Evolutionary conservation across 2,797 vertebrate species (phyloP).

Genomic region (Champsocephalus esox): DNA sequence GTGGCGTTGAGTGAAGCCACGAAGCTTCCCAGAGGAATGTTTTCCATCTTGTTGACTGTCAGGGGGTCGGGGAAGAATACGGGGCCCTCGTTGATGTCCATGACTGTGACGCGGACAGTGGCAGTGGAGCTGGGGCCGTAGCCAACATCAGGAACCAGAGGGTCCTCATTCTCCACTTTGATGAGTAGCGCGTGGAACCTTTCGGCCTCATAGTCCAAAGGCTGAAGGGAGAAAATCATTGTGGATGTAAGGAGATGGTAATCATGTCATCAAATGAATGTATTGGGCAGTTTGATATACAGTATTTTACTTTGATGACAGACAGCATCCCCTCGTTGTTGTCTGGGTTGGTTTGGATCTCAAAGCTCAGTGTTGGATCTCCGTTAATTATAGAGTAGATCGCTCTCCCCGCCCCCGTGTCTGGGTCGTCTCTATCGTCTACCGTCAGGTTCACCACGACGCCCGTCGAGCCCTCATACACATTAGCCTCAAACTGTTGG

Average conservation of each 20-base stretch:
- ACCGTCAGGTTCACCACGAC: slow-evolving; percentile 95
- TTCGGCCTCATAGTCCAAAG: slow-evolving; percentile 92
- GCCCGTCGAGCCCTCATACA: slow-evolving; percentile 92
- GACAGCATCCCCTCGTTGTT: slow-evolving; percentile 98
- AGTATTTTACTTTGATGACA: slow-evolving; percentile 90
- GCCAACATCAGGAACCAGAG: slow-evolving; percentile 88
- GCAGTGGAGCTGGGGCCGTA: slow-evolving; percentile 95
- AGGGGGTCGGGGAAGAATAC: slow-evolving; percentile 95
- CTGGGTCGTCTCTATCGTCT: slow-evolving; percentile 93
- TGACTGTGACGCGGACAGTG: slow-evolving; percentile 91
- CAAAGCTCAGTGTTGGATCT: slow-evolving; percentile 92
- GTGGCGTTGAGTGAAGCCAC: slow-evolving; percentile 93
- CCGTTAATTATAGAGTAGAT: slow-evolving; percentile 95
- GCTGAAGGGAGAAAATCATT: slow-evolving; percentile 76
- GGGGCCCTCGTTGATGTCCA: slow-evolving; percentile 95
- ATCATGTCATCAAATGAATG: neutral
- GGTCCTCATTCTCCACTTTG: slow-evolving; percentile 96
- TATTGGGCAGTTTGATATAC: neutral
- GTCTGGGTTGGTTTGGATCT: slow-evolving; percentile 94
- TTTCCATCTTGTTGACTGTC: slow-evolving; percentile 89
- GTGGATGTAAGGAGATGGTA: neutral
- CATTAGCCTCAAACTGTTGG: slow-evolving; percentile 92
- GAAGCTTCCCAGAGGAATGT: slow-evolving; percentile 90
- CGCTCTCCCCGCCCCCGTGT: slow-evolving; percentile 92
- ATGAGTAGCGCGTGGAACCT: slow-evolving; percentile 92